Conservation (phyloP, 2,888 invertebrate genomes). For the Ophioninae sp. region DNA sequence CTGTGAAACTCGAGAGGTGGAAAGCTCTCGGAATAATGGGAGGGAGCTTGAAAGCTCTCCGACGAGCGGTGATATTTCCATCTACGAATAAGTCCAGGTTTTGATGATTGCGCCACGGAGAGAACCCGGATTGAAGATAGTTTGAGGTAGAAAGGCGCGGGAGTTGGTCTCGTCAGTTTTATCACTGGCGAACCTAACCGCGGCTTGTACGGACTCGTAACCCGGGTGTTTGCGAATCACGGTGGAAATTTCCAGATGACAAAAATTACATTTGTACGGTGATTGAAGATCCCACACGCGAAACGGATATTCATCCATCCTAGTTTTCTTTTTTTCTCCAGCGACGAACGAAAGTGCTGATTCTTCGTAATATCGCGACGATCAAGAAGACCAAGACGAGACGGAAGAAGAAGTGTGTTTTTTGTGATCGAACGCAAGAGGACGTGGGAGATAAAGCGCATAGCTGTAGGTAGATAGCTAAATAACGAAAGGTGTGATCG, state of each 20-base stretch:
- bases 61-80: background rate
- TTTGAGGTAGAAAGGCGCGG: background rate
- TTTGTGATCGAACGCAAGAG: slow-evolving; percentile 30
- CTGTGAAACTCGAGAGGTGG: background rate
- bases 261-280: slow-evolving; percentile 11
- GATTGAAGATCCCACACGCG: background rate
- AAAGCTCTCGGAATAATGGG: background rate
- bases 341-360: slow-evolving; percentile 23
- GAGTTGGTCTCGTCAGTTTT: background rate
- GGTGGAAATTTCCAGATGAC: slow-evolving; percentile 2
- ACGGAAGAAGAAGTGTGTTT: slow-evolving; percentile 18
- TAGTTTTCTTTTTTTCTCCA: slow-evolving; percentile 8
- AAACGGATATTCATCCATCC: background rate
- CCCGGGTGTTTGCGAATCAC: slow-evolving; percentile 16
- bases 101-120: slow-evolving; percentile 11
- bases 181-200: no score
- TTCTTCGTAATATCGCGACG: background rate
- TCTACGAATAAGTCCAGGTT: background rate
- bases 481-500: background rate
- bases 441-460: slow-evolving; percentile 32
- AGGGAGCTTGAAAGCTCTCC: background rate
- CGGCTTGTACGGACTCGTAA: slow-evolving; percentile 12
- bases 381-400: background rate
- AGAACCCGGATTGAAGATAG: background rate
- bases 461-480: slow-evolving; percentile 4